A percentile compares a stretch with the other conserved stretches of the same genome.
These are phyloP conservation scores for Drosophila niveifrons DNA, from an alignment of 2,888 invertebrate genomes.

Conservation along the genomic window DNA sequence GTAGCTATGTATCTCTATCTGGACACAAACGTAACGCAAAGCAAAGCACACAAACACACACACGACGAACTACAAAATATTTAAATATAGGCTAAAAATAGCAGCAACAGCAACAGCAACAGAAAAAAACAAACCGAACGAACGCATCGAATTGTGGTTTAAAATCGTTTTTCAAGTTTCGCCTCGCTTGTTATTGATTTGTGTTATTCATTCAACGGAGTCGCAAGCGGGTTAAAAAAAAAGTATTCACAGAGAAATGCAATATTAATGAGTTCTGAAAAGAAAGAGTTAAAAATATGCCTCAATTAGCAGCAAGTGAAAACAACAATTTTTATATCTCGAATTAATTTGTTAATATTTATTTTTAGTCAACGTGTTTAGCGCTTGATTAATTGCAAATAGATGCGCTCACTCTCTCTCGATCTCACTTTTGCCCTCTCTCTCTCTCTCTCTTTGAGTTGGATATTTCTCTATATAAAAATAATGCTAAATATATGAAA, in stretches of 20 bases:
- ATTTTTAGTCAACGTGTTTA: conserved; percentile 72
- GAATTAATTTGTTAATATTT: conserved; percentile 77
- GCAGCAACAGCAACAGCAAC: no score
- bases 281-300: not conserved
- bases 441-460: conserved; percentile 7
- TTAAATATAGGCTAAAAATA: conserved; percentile 62
- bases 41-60: conserved; percentile 11
- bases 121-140: conserved; percentile 39
- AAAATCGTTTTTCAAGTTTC: conserved; percentile 43
- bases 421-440: not conserved
- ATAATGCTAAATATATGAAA: conserved; percentile 58
- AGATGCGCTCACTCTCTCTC: conserved; percentile 4
- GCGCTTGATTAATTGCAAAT: conserved; percentile 72
- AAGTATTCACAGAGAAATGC: no score
- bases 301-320: conserved; percentile 2
- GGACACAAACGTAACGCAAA: conserved; percentile 39
- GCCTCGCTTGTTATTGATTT: conserved; percentile 23
- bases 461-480: conserved; percentile 53
- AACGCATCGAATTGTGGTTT: conserved; percentile 54
- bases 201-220: conserved; percentile 37
- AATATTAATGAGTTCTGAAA: not conserved
- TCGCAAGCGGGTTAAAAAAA: no score
- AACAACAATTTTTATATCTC: conserved; percentile 28
- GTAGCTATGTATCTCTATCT: conserved; percentile 36
- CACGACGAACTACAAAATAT: conserved; percentile 41